Base-by-base conservation (phyloP, 2,113 vertebrate species). In the Nyctibius bracteatus region DNA sequence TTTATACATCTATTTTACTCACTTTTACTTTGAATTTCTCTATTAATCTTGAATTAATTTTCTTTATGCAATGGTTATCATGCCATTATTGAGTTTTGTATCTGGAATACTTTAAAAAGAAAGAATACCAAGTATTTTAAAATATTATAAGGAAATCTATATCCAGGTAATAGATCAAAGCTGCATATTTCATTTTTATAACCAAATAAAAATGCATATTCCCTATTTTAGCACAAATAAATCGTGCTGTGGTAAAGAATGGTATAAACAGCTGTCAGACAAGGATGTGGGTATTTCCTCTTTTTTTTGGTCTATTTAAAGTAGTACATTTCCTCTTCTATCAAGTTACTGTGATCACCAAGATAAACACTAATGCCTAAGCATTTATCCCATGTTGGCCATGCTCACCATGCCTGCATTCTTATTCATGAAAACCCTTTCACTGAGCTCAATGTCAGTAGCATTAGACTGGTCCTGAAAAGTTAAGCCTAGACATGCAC, bases 21-120 rank as follows among this genome's bases (percentile, higher is more conserved):
- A 65, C 87, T 92, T 81, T 81, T 97, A 86, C 75, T 96, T 94
- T 95, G 71, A 58, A 90, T 96, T 96, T 87, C 71, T 94, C 74
- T 86, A 96, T 98, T 96, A 96, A 97, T 98, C 91, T 88, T 95
- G 74, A 96, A 96, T 98, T 97, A 96, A 97, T 98, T 97, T 98
- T 97, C 78, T 92, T 86, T 89, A 94, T 90, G 77, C 58, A 95
- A 70, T 83, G 61, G 86, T 94, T 97, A 82, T 92, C 96, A 93
- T 75, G 86, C 73, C 35, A 91, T 96, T 97, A 97, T 91, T 96
- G 90, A 90, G 57, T 88, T 97, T 94, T 92, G 77, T 88, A 97
- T 85, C 20, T 70, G 47, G 95, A 96, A 94, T 74, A 65, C 19
- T 95, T 47, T n/a, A 25, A 94, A 92, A 81, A 93, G 79, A 96